phyloP scores from a whole-genome alignment of 2,888 invertebrate species.

The Teinopalpus imperialis region DNA sequence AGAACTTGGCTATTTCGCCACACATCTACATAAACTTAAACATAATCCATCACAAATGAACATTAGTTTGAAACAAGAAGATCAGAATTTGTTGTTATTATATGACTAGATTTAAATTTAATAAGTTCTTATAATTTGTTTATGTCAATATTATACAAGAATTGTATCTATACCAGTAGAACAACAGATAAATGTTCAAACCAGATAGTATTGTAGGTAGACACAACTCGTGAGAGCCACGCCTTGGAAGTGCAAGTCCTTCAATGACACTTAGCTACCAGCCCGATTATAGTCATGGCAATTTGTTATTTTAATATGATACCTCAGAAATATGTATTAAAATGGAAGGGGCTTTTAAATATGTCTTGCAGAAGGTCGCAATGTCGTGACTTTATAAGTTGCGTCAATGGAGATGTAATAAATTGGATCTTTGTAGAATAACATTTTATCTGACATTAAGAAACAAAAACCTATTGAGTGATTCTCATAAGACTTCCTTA shows the following conservation, averaged over 20 bases:
- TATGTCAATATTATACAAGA: slow-evolving; percentile 35
- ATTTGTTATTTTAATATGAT: slow-evolving; percentile 68
- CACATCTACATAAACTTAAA: neutral
- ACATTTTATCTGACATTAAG: slow-evolving; percentile 9
- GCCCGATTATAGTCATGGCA: slow-evolving; percentile 58
- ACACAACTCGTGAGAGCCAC: slow-evolving; percentile 68
- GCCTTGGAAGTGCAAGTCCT: slow-evolving; percentile 62
- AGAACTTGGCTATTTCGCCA: slow-evolving; percentile 6
- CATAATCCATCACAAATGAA: slow-evolving; percentile 1
- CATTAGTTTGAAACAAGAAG: slow-evolving; percentile 13
- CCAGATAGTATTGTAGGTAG: slow-evolving; percentile 44
- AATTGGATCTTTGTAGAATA: slow-evolving; percentile 20
- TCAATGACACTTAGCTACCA: slow-evolving; percentile 58
- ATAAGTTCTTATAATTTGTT: slow-evolving; percentile 19
- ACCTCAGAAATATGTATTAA: slow-evolving; percentile 53
- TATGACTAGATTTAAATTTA: slow-evolving; percentile 17
- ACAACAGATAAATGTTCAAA: slow-evolving; percentile 52
- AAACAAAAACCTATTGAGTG: slow-evolving; percentile 10
- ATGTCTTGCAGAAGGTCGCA: slow-evolving; percentile 48
- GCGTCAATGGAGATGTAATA: slow-evolving; percentile 41
- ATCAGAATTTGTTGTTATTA: slow-evolving; percentile 5
- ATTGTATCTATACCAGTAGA: slow-evolving; percentile 32
- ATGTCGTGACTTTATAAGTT: slow-evolving; percentile 43
- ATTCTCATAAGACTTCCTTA: slow-evolving; percentile 16
- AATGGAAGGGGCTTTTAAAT: slow-evolving; percentile 50